A percentile compares a stretch with the other conserved stretches of the same genome.
phyloP scores from a whole-genome alignment of 2,888 invertebrate genomes.

The Sepioteuthis lessoniana region DNA sequence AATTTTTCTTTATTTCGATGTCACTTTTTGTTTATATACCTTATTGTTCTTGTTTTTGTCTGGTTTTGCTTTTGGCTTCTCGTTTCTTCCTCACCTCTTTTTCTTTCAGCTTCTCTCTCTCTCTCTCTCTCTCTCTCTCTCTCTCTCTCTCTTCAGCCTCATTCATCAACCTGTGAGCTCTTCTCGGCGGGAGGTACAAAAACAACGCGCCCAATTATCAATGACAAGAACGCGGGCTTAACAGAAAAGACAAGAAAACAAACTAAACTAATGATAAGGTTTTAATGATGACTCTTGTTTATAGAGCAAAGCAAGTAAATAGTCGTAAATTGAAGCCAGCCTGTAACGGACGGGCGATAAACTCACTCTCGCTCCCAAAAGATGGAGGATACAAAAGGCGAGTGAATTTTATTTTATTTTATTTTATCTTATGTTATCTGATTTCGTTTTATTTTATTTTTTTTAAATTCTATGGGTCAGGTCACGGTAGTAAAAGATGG shows the following conservation, averaged over 20 bases:
- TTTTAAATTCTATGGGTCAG: too few relatives aligned
- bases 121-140: neutral
- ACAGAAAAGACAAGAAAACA: neutral
- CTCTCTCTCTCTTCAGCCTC: slow-evolving; percentile 15
- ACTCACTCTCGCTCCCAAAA: neutral
- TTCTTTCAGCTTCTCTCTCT: too few relatives aligned
- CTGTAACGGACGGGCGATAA: slow-evolving; percentile 3
- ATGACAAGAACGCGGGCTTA: slow-evolving; percentile 9
- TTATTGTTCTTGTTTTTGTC: slow-evolving; percentile 17
- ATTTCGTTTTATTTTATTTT: too few relatives aligned
- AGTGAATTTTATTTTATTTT: too few relatives aligned
- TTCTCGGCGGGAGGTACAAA: neutral
- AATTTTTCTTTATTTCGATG: neutral
- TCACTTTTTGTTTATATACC: neutral
- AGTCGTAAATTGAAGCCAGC: neutral
- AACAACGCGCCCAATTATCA: slow-evolving; percentile 33
- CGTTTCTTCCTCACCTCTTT: neutral
- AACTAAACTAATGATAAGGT: slow-evolving; percentile 11
- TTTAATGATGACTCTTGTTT: slow-evolving; percentile 10
- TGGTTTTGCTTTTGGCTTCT: too few relatives aligned
- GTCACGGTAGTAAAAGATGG: slow-evolving; percentile 6
- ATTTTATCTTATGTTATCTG: too few relatives aligned
- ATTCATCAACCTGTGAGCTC: slow-evolving; percentile 33
- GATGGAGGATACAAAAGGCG: neutral
- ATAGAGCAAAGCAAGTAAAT: slow-evolving; percentile 9